A percentile compares a stretch with the other conserved stretches of the same genome.
Conservation (phyloP, 2,113 vertebrate genomes). For the Zosterops pallidus region DNA sequence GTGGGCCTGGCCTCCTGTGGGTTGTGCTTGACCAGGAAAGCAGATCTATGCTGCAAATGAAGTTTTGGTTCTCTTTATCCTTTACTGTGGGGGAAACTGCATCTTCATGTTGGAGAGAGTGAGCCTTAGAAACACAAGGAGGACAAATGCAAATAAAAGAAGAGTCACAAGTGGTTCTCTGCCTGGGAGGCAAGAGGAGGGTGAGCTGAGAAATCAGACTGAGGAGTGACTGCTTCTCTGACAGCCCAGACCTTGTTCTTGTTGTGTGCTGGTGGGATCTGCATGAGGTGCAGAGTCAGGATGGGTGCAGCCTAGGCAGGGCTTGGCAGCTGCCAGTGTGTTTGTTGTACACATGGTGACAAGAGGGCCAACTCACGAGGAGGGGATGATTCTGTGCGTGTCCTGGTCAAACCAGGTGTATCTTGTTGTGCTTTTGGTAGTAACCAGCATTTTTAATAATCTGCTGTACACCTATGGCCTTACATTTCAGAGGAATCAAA, state of each 20-base stretch:
- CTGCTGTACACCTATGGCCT: not conserved
- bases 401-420: not conserved
- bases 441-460: not conserved
- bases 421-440: not conserved
- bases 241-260: not conserved
- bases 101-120: not conserved
- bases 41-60: not conserved
- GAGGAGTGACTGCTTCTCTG: not conserved
- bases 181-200: not conserved
- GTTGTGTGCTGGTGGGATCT: not conserved
- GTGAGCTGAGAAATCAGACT: not conserved
- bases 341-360: not conserved
- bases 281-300: not conserved
- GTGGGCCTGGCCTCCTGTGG: not conserved
- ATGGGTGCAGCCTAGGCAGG: not conserved
- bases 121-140: not conserved
- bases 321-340: not conserved
- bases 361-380: not conserved
- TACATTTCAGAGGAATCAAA: not conserved
- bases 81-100: not conserved
- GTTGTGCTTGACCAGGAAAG: not conserved
- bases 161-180: not conserved
- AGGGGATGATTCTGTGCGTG: not conserved
- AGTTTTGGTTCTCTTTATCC: not conserved
- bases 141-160: not conserved